Base-by-base conservation (phyloP, 1,140 invertebrate genomes). In the Plodia interpunctella region DNA sequence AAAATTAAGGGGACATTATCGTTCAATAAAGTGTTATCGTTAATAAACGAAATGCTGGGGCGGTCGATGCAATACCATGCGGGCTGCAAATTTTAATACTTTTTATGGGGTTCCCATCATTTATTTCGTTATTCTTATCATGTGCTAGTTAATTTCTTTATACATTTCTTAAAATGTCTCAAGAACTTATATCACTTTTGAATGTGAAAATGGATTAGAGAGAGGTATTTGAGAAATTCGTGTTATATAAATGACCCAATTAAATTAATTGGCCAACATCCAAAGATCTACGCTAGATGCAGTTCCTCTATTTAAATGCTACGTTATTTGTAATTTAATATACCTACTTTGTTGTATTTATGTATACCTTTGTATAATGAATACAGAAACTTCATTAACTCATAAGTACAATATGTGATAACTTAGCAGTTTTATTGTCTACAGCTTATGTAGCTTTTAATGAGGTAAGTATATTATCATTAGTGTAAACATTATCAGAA, bases 221-320 rank as follows among this genome's bases (percentile, higher is more conserved):
- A 51, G 20, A 25, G 5, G 2, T 71, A 74, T 78, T 68, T 66
- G 19, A 65, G 67, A 72, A 66, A 78, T 72, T 55, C 65, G 72
- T 68, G 69, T 72, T 76, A 71, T 74, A 71, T 74, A 76, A 74
- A 78, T 72, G 71, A 70, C 74, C 77, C 60, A 70, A 80, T 79
- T 78, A 78, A 62, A 70, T 55, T 38, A 65, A 70, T 73, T 83
- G 80, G 80, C 75, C n/a, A n/a, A 18, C 21, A 44, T 81, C 77
- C 80, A 83, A 65, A 57, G 10, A 65, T 52, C 51, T 54, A 63
- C 21, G 65, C 59, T 71, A 25, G 58, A 59, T 72, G 68, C 62
- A 80, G 68, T 66, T 65, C 62, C 55, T 73, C 59, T 69, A 70
- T 74, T 59, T 71, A 63, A 74, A 69, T 71, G n/a, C n/a, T n/a